Base-by-base conservation (phyloP, 2,888 invertebrate genomes). In the Dusona sp. region DNA sequence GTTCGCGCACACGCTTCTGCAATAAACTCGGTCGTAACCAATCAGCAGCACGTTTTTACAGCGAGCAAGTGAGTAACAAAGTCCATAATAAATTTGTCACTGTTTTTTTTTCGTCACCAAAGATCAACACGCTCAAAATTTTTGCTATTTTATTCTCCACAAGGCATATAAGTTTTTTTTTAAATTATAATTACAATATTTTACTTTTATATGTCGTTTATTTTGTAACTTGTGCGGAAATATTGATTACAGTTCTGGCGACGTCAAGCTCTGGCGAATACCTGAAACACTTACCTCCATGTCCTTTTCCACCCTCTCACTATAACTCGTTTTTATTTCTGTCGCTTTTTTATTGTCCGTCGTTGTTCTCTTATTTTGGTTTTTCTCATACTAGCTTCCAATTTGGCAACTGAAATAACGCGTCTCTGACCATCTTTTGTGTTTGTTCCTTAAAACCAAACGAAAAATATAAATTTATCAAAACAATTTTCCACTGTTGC, bases 31-130 rank as follows among this genome's bases (percentile, higher is more conserved):
- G 95, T 97, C 88, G 95, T 96, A 29, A 95, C 96, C 78, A 96
- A 96, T 93, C 95, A 95, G 25, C 95, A 95, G 77, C 95, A 95
- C 89, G 95, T 98, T 85, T 98, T 97, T 94, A 97, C 98, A 48
- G 98, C 98, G 51, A 97, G 97, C 93, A 97, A 97, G 98, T 98
- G 93, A 95, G 97, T 96, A 11, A 13, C 16, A 61, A 61, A 38
- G 7, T 51, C 25, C 45, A 19, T 29, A 19, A 29, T 48, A 4
- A 29, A 48, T 33, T 48, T 45, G 13, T 70, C 38, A 36, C 68
- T 48, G n/a, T 57, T 36, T 42, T 70, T 45, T 72, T 38, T 70
- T 29, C 9, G 70, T 70, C 29, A 4, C 79, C 54, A 73, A 42
- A 70, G 57, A 65, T 68, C 68, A 57, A 74, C 38, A n/a, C 42